Evolutionary conservation across 1,140 invertebrate species (phyloP), one percentile per base, ranked within the genome.

Genomic region (Drosophila parabipectinata): DNA sequence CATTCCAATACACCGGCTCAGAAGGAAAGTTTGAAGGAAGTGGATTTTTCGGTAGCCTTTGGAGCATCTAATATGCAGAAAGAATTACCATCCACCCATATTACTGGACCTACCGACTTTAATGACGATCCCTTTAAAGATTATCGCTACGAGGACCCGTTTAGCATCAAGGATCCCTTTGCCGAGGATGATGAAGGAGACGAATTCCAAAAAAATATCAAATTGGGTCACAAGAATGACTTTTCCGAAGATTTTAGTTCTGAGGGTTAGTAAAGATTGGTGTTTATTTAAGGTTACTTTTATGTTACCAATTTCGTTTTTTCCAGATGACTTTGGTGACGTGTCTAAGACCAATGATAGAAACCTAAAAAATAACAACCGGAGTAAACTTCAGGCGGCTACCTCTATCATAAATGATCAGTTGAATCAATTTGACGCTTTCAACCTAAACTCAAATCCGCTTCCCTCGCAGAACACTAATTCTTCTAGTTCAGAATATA

Each of bases 111-210:
- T 2, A 90, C 91, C 9, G 96, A 97, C 83, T 97, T 97, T 87
- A 95, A 95, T 15, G 96, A 97, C 91, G 96, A 97, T 92, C 96
- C 96, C 24, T 97, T 97, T 91, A 94, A 95, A 90, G 95, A 97
- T 92, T 96, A 97, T 91, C 93, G 96, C 34, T 96, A 97, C 92
- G 96, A 96, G 76, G 96, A 97, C 92, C 95, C 95, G 15, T 95
- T 95, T 88, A 95, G 95, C 83, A 95, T 95, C 53, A 94, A 94
- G 61, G 94, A 95, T 89, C 94, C 94, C 10, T 95, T 95, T 90
- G 93, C 94, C 41, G 94, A 95, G 72, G 93, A 94, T 26, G 88
- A 92, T 3, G 92, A 92, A 54, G 60, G 77, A 0, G 85, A 80
- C 21, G 4, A 4, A 3, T 37, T 10, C 10, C 34, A 37, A 9